Evolutionary conservation across 2,113 vertebrate species (phyloP).

Genomic region (Antechinus flavipes): DNA sequence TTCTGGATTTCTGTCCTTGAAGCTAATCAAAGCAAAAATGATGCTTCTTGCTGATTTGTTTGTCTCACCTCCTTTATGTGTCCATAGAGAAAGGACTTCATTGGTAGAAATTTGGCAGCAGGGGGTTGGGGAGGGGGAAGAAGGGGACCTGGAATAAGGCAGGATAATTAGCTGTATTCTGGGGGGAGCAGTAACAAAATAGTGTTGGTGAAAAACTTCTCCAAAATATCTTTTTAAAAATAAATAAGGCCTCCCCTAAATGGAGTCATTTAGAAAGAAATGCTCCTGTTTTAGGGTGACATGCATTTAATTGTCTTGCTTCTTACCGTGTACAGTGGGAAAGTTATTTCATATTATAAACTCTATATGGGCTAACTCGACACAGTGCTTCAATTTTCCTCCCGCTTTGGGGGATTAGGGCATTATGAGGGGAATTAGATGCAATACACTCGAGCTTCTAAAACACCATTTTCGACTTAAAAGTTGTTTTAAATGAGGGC

Average conservation of each 20-base stretch:
- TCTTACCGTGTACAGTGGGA: constrained; percentile 53
- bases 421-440: constrained; percentile 80
- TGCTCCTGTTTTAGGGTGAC: constrained; percentile 63
- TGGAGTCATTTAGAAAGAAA: constrained; percentile 60
- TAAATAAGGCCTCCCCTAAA: constrained; percentile 60
- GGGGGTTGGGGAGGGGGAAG: neutral
- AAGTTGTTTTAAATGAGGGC: constrained; percentile 82
- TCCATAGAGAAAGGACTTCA: neutral
- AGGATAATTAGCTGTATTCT: neutral
- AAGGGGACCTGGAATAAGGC: neutral
- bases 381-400: constrained; percentile 61
- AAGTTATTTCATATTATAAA: constrained; percentile 70
- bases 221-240: constrained; percentile 54
- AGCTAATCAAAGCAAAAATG: neutral
- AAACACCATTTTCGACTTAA: constrained; percentile 83
- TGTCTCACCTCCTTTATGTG: neutral
- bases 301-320: constrained; percentile 74
- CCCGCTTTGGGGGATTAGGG: constrained; percentile 74
- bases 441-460: constrained; percentile 77
- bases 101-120: neutral
- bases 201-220: constrained; percentile 33
- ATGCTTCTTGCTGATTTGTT: neutral
- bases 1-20: neutral
- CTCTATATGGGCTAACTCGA: constrained; percentile 69
- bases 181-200: neutral